Evolutionary conservation across 2,113 vertebrate species (phyloP), one percentile per base, ranked within the genome.

Genomic region (Alexandromys fortis): DNA sequence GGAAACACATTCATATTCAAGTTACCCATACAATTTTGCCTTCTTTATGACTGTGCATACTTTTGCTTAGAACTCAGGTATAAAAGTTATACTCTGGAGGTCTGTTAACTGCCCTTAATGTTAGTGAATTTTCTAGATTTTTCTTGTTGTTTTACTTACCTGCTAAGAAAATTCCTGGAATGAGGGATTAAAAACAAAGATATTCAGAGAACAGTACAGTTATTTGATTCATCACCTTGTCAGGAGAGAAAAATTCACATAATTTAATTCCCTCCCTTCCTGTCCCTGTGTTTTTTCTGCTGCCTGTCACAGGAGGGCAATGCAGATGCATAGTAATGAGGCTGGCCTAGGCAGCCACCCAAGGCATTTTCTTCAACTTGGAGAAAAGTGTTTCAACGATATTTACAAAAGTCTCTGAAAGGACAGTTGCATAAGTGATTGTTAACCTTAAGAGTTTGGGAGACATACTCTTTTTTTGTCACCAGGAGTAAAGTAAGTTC

Each of bases 191-290:
- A 52, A 97, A 97, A 97, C 88, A 86, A 92, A 94, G 70, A 90
- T 94, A 93, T 96, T 73, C 90, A 90, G 90, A 92, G 52, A 86
- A 82, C 35, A 42, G 33, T 68, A 21, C 79, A 35, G 94, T 90
- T 96, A 93, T 86, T 94, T 90, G 88, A 95, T 95, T 95, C 85
- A 96, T 95, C 95, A 88, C 72, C 87, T 98, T 97, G 97, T 96
- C 95, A 90, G 58, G 8, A 85, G 85, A 95, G 52, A 88, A 93
- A 97, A 96, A 94, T 85, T 95, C 93, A 96, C 76, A 93, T 93
- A 93, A 98, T 96, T 94, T 91, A 95, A 96, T 97, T 95, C 85
- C 65, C 76, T 75, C 55, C 65, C 45, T 72, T 94, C 70, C 47
- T 93, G 68, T 75, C 87, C 95, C 95, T 83, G 49, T 76, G 75